A percentile compares a stretch with the other conserved stretches of the same genome.
phyloP scores from a whole-genome alignment of 2,888 invertebrate genomes.

The Drosophila conformis region DNA sequence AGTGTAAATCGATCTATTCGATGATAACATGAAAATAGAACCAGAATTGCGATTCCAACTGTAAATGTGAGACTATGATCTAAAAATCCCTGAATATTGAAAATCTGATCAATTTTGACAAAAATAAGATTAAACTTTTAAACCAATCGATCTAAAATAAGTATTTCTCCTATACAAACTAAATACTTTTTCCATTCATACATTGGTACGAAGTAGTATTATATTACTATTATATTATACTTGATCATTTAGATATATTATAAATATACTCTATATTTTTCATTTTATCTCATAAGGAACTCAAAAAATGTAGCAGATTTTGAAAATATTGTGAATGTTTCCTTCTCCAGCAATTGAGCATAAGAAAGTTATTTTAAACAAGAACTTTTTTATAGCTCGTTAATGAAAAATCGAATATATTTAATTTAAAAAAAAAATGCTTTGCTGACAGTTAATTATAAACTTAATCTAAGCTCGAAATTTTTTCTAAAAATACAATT shows the following conservation, averaged over 20 bases:
- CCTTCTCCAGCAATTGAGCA: too few relatives aligned
- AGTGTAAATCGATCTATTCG: too few relatives aligned
- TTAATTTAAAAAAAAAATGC: background rate
- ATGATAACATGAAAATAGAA: background rate
- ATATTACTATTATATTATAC: background rate
- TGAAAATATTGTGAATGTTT: background rate
- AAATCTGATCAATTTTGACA: background rate
- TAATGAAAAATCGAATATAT: background rate
- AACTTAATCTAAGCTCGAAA: background rate
- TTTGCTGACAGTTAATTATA: background rate
- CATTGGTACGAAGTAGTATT: background rate
- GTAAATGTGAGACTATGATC: background rate
- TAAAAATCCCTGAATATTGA: background rate
- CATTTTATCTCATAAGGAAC: background rate
- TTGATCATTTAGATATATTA: background rate
- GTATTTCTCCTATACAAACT: background rate
- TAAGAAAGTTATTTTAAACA: background rate
- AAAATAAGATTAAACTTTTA: background rate
- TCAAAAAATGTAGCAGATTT: background rate
- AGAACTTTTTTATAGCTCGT: background rate
- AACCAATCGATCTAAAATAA: rapidly evolving
- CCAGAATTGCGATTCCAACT: background rate
- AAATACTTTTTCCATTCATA: background rate
- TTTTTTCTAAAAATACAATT: background rate
- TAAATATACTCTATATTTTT: background rate